phyloP scores from a whole-genome alignment of 2,797 vertebrate species.

The Rhinella marina region DNA sequence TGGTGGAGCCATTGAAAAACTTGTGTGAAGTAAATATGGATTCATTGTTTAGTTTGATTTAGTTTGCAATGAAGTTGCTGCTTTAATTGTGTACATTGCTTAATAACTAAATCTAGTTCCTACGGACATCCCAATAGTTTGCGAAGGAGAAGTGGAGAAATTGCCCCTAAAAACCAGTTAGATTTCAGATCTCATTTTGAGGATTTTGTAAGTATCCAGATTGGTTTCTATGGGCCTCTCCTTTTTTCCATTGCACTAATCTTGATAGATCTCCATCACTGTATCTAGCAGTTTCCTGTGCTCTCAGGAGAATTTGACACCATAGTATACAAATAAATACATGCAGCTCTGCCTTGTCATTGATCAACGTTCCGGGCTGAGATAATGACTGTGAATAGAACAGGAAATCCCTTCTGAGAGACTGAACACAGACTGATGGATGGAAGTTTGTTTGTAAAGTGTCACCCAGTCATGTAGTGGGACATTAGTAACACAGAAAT shows the following conservation, averaged over 20 bases:
- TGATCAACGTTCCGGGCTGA: background rate
- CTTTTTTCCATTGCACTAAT: background rate
- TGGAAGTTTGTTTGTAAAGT: slow-evolving; percentile 8
- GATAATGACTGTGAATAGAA: background rate
- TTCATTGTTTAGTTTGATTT: too few species aligned
- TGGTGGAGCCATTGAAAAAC: too few species aligned
- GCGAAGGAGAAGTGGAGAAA: too few species aligned
- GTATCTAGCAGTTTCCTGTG: background rate
- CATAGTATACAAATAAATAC: slow-evolving; percentile 10
- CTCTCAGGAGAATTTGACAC: background rate
- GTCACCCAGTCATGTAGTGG: background rate
- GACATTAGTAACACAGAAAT: background rate
- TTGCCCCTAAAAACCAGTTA: too few species aligned
- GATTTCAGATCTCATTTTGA: too few species aligned
- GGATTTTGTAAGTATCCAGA: background rate
- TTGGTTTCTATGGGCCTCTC: background rate
- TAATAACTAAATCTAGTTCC: too few species aligned
- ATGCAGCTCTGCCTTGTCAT: background rate
- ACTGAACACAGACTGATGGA: slow-evolving; percentile 1
- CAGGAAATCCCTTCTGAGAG: slow-evolving; percentile 13
- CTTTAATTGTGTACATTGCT: too few species aligned
- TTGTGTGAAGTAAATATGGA: too few species aligned
- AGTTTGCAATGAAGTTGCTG: too few species aligned
- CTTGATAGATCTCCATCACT: background rate
- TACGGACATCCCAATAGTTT: too few species aligned